Evolutionary conservation across 2,797 vertebrate species (phyloP), one percentile per base, ranked within the genome.

Genomic region (Rachycentron canadum): DNA sequence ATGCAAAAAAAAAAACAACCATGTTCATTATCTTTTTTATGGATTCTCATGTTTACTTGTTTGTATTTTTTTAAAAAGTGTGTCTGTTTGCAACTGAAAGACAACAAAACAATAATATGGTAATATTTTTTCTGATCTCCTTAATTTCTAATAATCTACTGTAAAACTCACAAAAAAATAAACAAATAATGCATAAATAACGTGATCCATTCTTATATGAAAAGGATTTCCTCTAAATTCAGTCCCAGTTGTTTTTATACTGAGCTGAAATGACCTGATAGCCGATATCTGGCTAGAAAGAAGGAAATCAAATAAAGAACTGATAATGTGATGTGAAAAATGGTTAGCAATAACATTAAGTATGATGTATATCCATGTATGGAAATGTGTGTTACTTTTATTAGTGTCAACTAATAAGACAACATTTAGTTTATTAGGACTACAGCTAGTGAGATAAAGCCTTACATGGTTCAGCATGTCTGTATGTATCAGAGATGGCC

Each of bases 381-480:
- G 40, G 14, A 49, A 53, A 32, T 10, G 19, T 16, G 9, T 49
- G 21, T 59, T 25, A 25, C 2, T 28, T 60, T 58, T 49, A 50
- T n/a, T n/a, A n/a, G 17, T 30, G 16, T 61, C 17, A 49, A 10
- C 19, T 56, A 23, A 19, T 3, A 56, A 59, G 32, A 79, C 11
- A 32, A 21, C 21, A 58, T 13, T 66, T 2, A 66, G 19, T 49
- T 47, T 7, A 32, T 32, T 32, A 32, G 32, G 61, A 62, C 45
- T 71, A 34, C 26, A 58, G 5, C 16, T 57, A 12, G 8, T 52
- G 45, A 41, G 36, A 58, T 40, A 56, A 16, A 38, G 38, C 38
- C 89, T 90, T 89, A 94, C 91, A 76, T 79, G 69, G 57, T 69
- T 82, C 52, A 49, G 62, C 57, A 17, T 78, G 56, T 55, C 30